A percentile compares a stretch with the other conserved stretches of the same genome.
Evolutionary conservation across 2,797 vertebrate species (phyloP).

Genomic region (Mus spretus): DNA sequence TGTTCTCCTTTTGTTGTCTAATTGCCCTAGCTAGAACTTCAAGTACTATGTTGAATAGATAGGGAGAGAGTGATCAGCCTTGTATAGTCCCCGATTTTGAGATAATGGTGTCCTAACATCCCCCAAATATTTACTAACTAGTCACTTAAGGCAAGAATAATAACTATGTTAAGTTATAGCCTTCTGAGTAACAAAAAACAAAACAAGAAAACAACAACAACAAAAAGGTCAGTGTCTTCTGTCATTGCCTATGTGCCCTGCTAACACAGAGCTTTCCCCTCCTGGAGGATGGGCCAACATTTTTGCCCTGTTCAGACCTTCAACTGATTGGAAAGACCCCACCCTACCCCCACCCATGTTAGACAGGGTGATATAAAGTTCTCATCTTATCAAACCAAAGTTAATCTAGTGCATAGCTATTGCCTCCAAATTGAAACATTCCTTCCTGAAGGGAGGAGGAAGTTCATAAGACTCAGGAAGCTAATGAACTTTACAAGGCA

Average conservation of each 20-base stretch:
- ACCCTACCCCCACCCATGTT: not conserved
- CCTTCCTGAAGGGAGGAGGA: not conserved
- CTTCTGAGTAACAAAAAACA: not conserved
- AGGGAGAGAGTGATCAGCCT: no score
- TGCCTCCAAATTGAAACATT: constrained; percentile 13
- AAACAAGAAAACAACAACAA: not conserved
- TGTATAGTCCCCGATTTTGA: not conserved
- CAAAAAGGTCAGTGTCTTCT: not conserved
- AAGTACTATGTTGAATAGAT: no score
- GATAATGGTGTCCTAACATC: not conserved
- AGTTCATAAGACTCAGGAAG: constrained; percentile 13
- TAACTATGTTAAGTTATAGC: not conserved
- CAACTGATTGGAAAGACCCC: not conserved
- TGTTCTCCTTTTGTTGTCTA: no score
- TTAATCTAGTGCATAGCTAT: not conserved
- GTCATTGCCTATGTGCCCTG: not conserved
- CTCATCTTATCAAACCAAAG: not conserved
- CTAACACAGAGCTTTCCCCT: not conserved
- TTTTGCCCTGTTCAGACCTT: not conserved
- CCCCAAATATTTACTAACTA: not conserved
- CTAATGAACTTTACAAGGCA: constrained; percentile 28
- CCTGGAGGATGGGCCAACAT: no score
- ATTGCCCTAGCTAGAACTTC: no score
- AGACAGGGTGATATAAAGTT: not conserved
- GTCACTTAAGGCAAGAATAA: not conserved